Evolutionary conservation across 2,888 invertebrate genomes (phyloP).

Genomic region (Pandemis cinnamomeana): DNA sequence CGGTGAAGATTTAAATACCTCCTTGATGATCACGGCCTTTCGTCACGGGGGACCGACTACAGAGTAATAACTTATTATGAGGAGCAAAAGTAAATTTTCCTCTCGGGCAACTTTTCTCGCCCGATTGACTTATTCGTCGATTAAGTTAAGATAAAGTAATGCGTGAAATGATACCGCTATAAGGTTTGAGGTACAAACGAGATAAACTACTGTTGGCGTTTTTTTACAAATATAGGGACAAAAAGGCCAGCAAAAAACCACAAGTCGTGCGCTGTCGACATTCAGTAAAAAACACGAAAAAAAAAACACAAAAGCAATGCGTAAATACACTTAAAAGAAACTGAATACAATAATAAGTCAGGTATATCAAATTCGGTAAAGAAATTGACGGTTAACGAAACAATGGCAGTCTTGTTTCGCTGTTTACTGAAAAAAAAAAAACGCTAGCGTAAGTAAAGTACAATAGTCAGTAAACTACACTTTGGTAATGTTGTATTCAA

Average conservation of each 20-base stretch:
- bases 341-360: slow-evolving; percentile 34
- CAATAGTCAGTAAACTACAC: slow-evolving; percentile 19
- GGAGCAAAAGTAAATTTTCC: slow-evolving; percentile 27
- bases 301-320: slow-evolving; percentile 37
- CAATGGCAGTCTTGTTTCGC: slow-evolving; percentile 28
- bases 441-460: slow-evolving; percentile 10
- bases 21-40: slow-evolving; percentile 10
- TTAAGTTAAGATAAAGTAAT: slow-evolving; percentile 14
- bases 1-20: slow-evolving; percentile 13
- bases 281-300: slow-evolving; percentile 24
- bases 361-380: slow-evolving; percentile 35
- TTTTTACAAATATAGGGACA: slow-evolving; percentile 20
- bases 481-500: slow-evolving; percentile 28
- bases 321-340: slow-evolving; percentile 36
- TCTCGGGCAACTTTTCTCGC: slow-evolving; percentile 9
- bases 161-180: slow-evolving; percentile 8
- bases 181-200: background rate
- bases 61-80: slow-evolving; percentile 28
- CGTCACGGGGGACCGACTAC: slow-evolving; percentile 19
- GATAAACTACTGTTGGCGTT: slow-evolving; percentile 15
- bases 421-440: slow-evolving; percentile 18
- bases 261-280: slow-evolving; percentile 24
- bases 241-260: slow-evolving; percentile 22
- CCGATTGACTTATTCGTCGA: slow-evolving; percentile 3
- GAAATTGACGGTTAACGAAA: slow-evolving; percentile 38